Base-by-base conservation (phyloP, 2,113 vertebrate genomes). In the Pteropus alecto region DNA sequence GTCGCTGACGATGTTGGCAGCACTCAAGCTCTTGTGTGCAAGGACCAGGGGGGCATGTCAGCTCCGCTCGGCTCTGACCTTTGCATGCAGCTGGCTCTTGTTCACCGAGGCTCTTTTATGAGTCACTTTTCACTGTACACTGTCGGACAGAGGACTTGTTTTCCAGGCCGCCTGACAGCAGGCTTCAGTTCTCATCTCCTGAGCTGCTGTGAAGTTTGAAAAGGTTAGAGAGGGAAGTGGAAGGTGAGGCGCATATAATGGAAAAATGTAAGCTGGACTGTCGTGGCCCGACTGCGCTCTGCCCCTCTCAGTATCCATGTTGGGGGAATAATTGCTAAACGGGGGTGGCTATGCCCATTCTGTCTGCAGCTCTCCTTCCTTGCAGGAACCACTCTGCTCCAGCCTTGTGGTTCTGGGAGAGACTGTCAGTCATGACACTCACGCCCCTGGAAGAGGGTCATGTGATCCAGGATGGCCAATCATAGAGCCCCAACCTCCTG, bases 61-160 rank as follows among this genome's bases (percentile, higher is more conserved):
- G 13, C 67, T 67, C 14, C 0, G 0, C 19, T 56, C 2, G 33
- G n/a, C 68, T 93, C 70, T 94, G 87, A 79, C 90, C 78, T 85
- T 88, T 79, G 77, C 33, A 1, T 76, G 70, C 15, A 33, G 87
- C 71, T 43, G 41, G 10, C 46, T 33, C 33, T 30, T 1, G 24
- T 56, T 58, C 82, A 16, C 30, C 0, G 3, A 48, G n/a, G 16
- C 4, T 35, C 10, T 70, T 33, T 46, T 43, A 10, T 0, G 7
- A 89, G 79, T 22, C 0, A 6, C 78, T 70, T 78, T 86, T 16
- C 0, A 0, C 54, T 60, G 18, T 0, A 26, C 16, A 5, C 24
- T 54, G 77, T 35, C 0, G 6, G 46, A 48, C 71, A 24, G 63
- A 48, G 58, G 35, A 91, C 43, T 3, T 74, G 51, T 63, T 95